Base-by-base conservation (phyloP, 2,888 invertebrate species). In the Fissipunctia ypsillon region DNA sequence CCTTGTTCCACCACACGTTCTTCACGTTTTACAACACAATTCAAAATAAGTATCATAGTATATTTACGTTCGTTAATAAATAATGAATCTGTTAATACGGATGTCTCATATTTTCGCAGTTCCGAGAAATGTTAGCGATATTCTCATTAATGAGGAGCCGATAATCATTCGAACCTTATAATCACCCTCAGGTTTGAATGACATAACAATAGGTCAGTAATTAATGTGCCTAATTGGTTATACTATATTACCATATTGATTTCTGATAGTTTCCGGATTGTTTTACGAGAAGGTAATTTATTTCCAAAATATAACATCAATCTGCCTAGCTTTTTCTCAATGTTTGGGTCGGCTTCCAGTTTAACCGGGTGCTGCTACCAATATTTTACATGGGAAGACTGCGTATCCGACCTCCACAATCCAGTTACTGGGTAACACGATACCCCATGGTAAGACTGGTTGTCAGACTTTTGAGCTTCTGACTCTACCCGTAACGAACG, bases 61-160 rank as follows among this genome's bases (percentile, higher is more conserved):
- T 48, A n/a, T 10, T 48, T n/a, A 12, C 4, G n/a, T 50, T 50
- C 50, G 12, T 50, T n/a, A 56, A 5, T 28, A 28, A 56, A 56
- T 70, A 67, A 77, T 69, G 56, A 60, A 76, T 52, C 31, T 45
- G 14, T 22, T 35, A 48, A n/a, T n/a, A n/a, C n/a, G n/a, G n/a
- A n/a, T n/a, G n/a, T 35, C n/a, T 43, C 31, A 54, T 43, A 70
- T 43, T 22, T 38, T 25, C 12, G 22, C 6, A 16, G 4, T 60
- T 31, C 19, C 31, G 31, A 4, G 19, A 52, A 70, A 43, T 73
- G 16, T 57, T 63, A 16, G 3, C 7, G 38, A 48, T 50, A 41
- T 56, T 69, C 16, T 10, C 25, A 6, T 10, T 50, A n/a, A 38
- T 31, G 61, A 64, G 65, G 28, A 68, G 16, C 14, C 28, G 25